A percentile compares a stretch with the other conserved stretches of the same genome.
Conservation (phyloP, 2,888 invertebrate species). For the Melanotus villosus region DNA sequence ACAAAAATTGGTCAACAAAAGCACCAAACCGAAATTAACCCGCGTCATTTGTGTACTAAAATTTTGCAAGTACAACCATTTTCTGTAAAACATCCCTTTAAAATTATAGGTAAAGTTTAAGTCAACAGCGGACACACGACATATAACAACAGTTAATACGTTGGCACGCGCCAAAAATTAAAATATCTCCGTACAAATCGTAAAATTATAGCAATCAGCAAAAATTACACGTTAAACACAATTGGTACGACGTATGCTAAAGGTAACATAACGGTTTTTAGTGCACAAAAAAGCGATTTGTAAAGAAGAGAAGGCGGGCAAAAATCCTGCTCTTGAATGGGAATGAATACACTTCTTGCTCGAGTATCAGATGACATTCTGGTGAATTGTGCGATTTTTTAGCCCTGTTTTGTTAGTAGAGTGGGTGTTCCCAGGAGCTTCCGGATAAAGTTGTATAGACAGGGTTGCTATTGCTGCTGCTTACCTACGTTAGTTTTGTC, state of each 20-base stretch:
- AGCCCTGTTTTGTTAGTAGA: constrained; percentile 60
- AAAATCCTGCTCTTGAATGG: constrained; percentile 55
- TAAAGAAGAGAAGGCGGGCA: constrained; percentile 59
- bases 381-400: constrained; percentile 63
- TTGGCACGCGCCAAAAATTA: constrained; percentile 66
- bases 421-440: constrained; percentile 65
- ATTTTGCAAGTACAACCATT: background rate
- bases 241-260: constrained; percentile 52
- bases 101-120: background rate
- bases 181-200: constrained; percentile 65
- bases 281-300: constrained; percentile 61
- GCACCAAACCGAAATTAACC: background rate
- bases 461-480: constrained; percentile 8
- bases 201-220: constrained; percentile 66
- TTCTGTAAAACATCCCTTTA: background rate
- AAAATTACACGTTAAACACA: constrained; percentile 63
- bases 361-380: constrained; percentile 65
- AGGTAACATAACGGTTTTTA: constrained; percentile 65
- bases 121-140: constrained; percentile 22
- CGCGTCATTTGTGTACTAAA: background rate
- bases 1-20: too few species aligned
- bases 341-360: constrained; percentile 59
- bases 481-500: constrained; percentile 14
- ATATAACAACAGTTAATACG: background rate
- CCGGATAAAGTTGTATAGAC: constrained; percentile 62